phyloP scores from a whole-genome alignment of 2,888 invertebrate genomes.

The Papilio elwesi region DNA sequence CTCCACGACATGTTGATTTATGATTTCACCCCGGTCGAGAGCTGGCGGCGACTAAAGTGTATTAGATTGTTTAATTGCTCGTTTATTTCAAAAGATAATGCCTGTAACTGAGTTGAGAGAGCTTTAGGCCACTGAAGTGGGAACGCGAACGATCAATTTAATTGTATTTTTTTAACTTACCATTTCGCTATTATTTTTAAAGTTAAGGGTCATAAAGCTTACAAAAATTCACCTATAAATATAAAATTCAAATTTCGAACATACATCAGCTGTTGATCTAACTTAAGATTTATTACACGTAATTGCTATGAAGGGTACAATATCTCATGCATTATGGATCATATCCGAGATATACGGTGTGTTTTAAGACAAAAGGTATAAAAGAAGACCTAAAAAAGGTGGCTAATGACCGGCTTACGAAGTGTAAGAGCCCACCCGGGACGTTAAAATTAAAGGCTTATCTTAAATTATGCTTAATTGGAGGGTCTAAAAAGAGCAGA shows the following conservation, averaged over 20 bases:
- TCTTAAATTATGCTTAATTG: conserved; percentile 83
- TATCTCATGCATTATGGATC: conserved; percentile 81
- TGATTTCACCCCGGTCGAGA: conserved; percentile 74
- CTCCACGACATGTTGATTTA: conserved; percentile 82
- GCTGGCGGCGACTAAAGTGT: conserved; percentile 69
- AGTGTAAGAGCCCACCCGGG: conserved; percentile 77
- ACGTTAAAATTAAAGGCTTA: conserved; percentile 81
- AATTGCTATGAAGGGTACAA: conserved; percentile 74
- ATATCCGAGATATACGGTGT: conserved; percentile 71
- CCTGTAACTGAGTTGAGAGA: conserved; percentile 60
- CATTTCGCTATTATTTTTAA: conserved; percentile 41
- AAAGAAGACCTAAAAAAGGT: conserved; percentile 66
- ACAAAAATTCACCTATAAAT: conserved; percentile 37
- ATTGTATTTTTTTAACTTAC: conserved; percentile 53
- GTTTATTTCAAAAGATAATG: conserved; percentile 80
- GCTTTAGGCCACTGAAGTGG: conserved; percentile 70
- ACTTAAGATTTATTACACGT: conserved; percentile 79
- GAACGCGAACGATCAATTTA: conserved; percentile 56
- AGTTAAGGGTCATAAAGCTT: conserved; percentile 39
- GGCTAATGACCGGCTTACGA: conserved; percentile 78
- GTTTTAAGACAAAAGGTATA: conserved; percentile 76
- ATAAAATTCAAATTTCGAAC: conserved; percentile 33
- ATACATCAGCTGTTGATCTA: conserved; percentile 72
- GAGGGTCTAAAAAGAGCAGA: conserved; percentile 76
- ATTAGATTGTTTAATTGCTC: conserved; percentile 83